phyloP scores from a whole-genome alignment of 2,113 vertebrate genomes.

The Sylvia atricapilla region DNA sequence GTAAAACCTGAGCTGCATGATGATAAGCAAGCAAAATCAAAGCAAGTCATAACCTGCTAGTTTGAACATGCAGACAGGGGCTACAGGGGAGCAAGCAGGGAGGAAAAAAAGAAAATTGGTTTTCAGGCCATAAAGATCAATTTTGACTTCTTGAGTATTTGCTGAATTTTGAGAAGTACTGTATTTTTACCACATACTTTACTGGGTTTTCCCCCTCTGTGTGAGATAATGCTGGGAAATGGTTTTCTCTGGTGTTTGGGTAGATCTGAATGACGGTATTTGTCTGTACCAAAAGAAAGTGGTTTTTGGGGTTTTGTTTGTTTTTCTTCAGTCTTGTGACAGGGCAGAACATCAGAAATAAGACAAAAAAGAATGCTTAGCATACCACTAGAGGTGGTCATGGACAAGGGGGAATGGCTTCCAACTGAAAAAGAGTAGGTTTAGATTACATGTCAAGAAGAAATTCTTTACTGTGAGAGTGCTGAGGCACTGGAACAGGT shows the following conservation, averaged over 20 bases:
- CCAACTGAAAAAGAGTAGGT: neutral
- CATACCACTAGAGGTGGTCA: neutral
- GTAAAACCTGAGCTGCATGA: conserved; percentile 38
- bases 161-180: neutral
- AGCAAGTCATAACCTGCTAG: neutral
- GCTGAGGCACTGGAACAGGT: neutral
- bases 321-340: neutral
- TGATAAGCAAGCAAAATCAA: conserved; percentile 36
- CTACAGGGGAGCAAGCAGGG: neutral
- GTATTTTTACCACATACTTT: neutral
- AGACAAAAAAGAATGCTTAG: neutral
- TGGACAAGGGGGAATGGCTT: neutral
- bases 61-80: neutral
- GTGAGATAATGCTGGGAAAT: neutral
- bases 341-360: neutral
- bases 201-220: neutral
- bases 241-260: neutral
- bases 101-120: neutral
- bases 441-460: neutral
- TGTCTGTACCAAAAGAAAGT: neutral
- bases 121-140: neutral
- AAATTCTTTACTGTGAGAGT: neutral
- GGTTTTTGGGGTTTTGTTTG: neutral
- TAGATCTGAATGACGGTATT: neutral
- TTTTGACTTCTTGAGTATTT: neutral